Conservation (phyloP, 2,888 invertebrate genomes). For the Ernsta delagoae region DNA sequence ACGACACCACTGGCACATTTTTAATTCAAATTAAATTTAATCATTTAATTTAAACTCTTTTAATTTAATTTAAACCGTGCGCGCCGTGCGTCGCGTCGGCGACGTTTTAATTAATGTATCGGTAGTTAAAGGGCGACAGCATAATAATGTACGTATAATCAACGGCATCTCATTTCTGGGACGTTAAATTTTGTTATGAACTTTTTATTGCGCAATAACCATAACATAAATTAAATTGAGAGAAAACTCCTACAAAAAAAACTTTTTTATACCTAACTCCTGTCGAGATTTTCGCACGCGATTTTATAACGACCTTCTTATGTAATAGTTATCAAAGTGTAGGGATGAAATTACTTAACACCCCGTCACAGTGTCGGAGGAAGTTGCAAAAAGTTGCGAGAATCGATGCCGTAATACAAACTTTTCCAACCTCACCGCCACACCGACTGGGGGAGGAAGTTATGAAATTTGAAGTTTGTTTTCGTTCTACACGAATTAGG, state of each 20-base stretch:
- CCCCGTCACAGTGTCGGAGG: constrained; percentile 46
- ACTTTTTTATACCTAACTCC: not conserved
- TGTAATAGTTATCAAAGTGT: constrained; percentile 16
- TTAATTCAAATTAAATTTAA: constrained; percentile 32
- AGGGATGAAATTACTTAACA: constrained; percentile 50
- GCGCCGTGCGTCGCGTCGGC: constrained; percentile 43
- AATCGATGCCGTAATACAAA: constrained; percentile 55
- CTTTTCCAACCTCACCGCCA: constrained; percentile 48
- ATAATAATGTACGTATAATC: constrained; percentile 39
- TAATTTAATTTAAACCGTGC: constrained; percentile 47
- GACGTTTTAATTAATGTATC: constrained; percentile 63
- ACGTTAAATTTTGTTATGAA: constrained; percentile 67
- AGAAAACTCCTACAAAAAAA: not conserved
- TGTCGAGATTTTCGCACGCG: not conserved
- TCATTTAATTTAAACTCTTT: constrained; percentile 46
- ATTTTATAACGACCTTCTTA: constrained; percentile 29
- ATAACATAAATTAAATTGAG: constrained; percentile 13
- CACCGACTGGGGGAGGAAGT: constrained; percentile 50
- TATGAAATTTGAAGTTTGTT: constrained; percentile 50
- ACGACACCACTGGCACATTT: not conserved
- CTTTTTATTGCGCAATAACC: constrained; percentile 55
- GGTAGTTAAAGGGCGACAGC: constrained; percentile 58
- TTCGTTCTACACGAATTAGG: constrained; percentile 58
- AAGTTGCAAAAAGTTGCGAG: constrained; percentile 64
- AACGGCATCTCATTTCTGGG: constrained; percentile 65